phyloP scores from a whole-genome alignment of 2,888 invertebrate genomes.

The Bimastos eiseni region DNA sequence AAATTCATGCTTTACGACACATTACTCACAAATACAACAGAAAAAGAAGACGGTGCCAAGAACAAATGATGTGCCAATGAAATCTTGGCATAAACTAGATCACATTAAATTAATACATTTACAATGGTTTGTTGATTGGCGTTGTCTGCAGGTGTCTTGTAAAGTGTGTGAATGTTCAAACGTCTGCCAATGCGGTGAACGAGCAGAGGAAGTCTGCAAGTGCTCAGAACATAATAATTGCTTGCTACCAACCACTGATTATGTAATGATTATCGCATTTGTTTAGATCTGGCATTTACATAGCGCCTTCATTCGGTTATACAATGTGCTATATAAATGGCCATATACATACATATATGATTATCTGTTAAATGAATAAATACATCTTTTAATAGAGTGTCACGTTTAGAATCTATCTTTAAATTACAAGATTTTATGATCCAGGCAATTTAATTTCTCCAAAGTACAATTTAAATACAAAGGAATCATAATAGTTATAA shows the following conservation, averaged over 20 bases:
- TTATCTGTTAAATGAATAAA: neutral
- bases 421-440: neutral
- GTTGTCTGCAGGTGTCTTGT: neutral
- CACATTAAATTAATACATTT: neutral
- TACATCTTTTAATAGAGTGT: neutral
- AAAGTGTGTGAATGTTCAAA: neutral
- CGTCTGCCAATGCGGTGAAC: neutral
- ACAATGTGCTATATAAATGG: no score
- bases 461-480: neutral
- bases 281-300: no score
- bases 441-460: neutral
- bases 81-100: neutral
- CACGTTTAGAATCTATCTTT: neutral
- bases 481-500: neutral
- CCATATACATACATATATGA: no score
- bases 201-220: neutral
- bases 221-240: neutral
- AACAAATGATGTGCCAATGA: neutral
- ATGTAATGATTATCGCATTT: no score
- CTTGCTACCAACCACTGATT: neutral
- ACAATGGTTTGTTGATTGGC: neutral
- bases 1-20: neutral
- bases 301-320: no score
- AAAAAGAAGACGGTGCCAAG: neutral
- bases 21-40: neutral